A percentile compares a stretch with the other conserved stretches of the same genome.
These are phyloP conservation scores for Drosophila emarginata DNA, from an alignment of 2,888 invertebrate species.

Conservation along the genomic window DNA sequence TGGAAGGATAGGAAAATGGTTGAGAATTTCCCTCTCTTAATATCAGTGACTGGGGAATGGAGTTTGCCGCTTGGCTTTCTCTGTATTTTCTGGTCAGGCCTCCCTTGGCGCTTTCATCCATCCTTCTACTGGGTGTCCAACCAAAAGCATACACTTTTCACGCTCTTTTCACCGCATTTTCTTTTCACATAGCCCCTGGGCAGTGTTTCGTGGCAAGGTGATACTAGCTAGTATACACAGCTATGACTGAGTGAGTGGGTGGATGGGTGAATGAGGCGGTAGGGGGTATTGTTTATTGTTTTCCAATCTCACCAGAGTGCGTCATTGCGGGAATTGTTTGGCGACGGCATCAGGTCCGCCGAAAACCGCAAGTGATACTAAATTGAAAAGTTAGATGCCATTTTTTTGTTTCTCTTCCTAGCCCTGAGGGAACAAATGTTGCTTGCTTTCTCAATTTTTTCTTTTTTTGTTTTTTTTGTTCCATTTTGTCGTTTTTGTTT, in stretches of 20 bases:
- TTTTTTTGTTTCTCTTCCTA: slow-evolving; percentile 2
- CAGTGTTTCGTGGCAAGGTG: background rate
- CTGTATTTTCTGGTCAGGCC: slow-evolving; percentile 21
- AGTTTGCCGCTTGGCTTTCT: slow-evolving; percentile 10
- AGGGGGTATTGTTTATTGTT: slow-evolving; percentile 55
- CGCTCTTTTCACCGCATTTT: slow-evolving; percentile 58
- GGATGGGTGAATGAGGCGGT: background rate
- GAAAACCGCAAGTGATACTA: slow-evolving; percentile 61
- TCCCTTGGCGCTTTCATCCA: slow-evolving; percentile 13
- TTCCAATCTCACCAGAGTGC: slow-evolving; percentile 63
- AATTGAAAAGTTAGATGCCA: slow-evolving; percentile 62
- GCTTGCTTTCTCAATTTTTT: background rate
- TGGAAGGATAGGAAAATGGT: background rate
- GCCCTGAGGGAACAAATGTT: background rate
- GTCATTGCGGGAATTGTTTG: slow-evolving; percentile 48
- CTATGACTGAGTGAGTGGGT: background rate
- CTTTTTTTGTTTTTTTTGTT: background rate
- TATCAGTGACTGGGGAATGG: slow-evolving; percentile 45
- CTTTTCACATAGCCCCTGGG: slow-evolving; percentile 20
- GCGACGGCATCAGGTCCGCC: slow-evolving; percentile 37
- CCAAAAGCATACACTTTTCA: slow-evolving; percentile 56
- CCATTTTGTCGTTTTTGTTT: slow-evolving; percentile 4
- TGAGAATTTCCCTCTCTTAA: slow-evolving; percentile 30
- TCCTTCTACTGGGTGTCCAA: background rate
- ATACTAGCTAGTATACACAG: background rate